Conservation (phyloP, 2,797 vertebrate species). For the Vireo griseus region DNA sequence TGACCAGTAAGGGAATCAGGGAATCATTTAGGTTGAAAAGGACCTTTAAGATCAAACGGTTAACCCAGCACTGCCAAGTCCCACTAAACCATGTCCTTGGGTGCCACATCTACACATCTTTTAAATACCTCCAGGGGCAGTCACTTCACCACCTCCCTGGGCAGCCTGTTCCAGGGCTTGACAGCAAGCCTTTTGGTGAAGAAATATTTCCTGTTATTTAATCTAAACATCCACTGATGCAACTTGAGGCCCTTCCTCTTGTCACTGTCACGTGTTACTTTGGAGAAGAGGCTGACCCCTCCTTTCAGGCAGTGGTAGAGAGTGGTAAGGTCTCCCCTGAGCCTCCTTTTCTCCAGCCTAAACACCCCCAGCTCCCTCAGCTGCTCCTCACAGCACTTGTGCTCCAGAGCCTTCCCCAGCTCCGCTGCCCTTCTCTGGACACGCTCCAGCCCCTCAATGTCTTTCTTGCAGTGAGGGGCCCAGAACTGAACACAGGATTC, state of each 20-base stretch:
- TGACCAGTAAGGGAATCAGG: neutral
- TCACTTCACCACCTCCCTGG: neutral
- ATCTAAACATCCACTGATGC: neutral
- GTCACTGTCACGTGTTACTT: neutral
- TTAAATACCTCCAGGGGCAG: neutral
- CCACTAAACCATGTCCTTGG: neutral
- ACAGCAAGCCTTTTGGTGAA: neutral
- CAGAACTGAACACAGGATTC: neutral
- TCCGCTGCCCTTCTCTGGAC: neutral
- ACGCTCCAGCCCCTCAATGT: neutral
- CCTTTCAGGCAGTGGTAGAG: neutral
- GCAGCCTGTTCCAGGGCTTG: neutral
- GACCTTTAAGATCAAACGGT: rapidly evolving
- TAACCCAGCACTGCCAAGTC: neutral
- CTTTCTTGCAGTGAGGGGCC: neutral
- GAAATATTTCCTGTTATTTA: neutral
- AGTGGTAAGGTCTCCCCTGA: rapidly evolving
- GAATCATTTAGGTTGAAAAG: neutral
- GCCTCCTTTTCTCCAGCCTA: neutral
- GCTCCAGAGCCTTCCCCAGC: neutral
- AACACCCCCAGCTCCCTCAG: neutral
- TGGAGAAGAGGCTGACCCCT: rapidly evolving
- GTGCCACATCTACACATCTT: neutral
- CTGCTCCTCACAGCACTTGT: neutral
- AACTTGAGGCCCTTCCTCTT: neutral